Conservation (phyloP, 2,113 vertebrate genomes). For the Mionectes macconnelli region DNA sequence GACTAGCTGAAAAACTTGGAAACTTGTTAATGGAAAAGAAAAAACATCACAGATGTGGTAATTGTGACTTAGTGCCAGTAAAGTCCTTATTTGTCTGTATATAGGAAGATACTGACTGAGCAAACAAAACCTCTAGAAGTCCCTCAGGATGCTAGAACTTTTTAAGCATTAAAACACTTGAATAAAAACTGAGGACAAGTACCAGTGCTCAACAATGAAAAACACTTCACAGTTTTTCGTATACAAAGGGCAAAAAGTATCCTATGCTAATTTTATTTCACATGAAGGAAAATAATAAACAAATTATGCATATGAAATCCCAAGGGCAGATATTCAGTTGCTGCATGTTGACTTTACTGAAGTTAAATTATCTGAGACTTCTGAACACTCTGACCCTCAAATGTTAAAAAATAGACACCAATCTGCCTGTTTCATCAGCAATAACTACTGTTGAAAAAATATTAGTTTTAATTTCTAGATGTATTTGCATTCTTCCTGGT, state of each 20-base stretch:
- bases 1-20: constrained; percentile 25
- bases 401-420: background rate
- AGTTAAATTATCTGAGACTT: background rate
- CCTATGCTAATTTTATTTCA: background rate
- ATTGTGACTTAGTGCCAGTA: constrained; percentile 42
- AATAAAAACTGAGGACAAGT: background rate
- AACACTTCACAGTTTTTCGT: background rate
- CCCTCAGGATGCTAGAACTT: background rate
- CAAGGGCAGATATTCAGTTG: background rate
- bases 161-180: background rate
- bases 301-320: background rate
- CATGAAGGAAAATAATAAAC: background rate
- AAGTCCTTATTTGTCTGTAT: background rate
- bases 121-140: background rate
- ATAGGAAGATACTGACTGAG: background rate
- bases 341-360: background rate
- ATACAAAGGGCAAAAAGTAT: background rate
- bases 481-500: background rate
- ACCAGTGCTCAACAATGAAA: background rate
- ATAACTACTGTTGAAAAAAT: background rate
- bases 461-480: background rate
- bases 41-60: constrained; percentile 14
- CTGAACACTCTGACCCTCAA: background rate
- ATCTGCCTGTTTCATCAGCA: background rate
- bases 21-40: constrained; percentile 44